phyloP scores from a whole-genome alignment of 2,888 invertebrate genomes.

The Epinotia nisella region DNA sequence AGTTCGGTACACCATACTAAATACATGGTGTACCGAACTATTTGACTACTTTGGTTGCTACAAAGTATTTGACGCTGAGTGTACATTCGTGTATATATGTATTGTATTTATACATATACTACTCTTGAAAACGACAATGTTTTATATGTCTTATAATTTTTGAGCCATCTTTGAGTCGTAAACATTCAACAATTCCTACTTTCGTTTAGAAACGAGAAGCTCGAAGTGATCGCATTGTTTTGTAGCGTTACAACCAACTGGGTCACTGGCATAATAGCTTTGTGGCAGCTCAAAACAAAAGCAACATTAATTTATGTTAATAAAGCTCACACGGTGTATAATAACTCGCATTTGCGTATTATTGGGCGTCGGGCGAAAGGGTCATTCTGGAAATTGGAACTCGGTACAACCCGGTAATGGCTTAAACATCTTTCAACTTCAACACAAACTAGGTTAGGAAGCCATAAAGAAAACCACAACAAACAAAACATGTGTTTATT shows the following conservation, averaged over 20 bases:
- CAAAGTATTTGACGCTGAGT: too few species aligned
- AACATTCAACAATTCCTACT: too few species aligned
- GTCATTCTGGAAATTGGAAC: slow-evolving; percentile 19
- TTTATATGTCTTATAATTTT: too few species aligned
- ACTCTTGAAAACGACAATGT: too few species aligned
- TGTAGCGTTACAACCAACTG: slow-evolving; percentile 53
- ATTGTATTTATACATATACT: too few species aligned
- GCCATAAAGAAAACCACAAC: slow-evolving; percentile 79
- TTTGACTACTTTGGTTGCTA: too few species aligned
- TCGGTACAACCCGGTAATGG: neutral
- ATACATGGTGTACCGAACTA: too few species aligned
- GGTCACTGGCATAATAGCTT: slow-evolving; percentile 59
- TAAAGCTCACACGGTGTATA: slow-evolving; percentile 44
- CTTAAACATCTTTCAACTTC: slow-evolving; percentile 17
- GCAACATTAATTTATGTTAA: slow-evolving; percentile 53
- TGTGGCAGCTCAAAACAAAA: slow-evolving; percentile 59
- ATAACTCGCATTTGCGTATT: slow-evolving; percentile 33
- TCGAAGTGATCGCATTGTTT: slow-evolving; percentile 47
- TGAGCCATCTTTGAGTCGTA: too few species aligned
- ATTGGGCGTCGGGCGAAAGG: slow-evolving; percentile 24
- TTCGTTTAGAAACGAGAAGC: neutral
- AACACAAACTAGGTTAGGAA: slow-evolving; percentile 62
- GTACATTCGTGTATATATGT: too few species aligned
- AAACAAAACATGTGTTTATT: slow-evolving; percentile 82
- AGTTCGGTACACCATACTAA: too few species aligned